Evolutionary conservation across 35 echinoderm and acorn worm species (phyloP).

Genomic region (Ophioderma brevispina): DNA sequence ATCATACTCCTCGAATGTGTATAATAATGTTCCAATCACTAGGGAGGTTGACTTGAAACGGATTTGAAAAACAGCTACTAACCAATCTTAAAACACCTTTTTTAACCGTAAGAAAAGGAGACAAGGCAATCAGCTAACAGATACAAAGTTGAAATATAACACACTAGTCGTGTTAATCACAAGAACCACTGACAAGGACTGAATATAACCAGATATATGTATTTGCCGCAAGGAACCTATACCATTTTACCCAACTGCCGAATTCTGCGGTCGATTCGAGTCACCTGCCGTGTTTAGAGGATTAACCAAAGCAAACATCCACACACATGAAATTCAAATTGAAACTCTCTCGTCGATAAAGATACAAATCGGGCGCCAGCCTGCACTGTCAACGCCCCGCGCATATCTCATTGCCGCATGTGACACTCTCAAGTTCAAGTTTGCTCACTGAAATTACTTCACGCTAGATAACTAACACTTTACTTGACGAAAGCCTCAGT

Average conservation of each 20-base stretch:
- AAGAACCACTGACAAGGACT: too few species aligned
- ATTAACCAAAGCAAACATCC: not conserved
- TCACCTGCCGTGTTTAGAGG: not conserved
- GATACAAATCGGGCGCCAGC: not conserved
- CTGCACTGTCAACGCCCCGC: not conserved
- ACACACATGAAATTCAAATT: not conserved
- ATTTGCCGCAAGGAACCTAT: not conserved
- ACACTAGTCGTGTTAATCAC: too few species aligned
- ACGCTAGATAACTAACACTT: not conserved
- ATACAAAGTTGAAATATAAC: too few species aligned
- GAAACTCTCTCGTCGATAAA: not conserved
- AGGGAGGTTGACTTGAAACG: too few species aligned
- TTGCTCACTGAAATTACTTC: not conserved
- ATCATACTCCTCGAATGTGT: too few species aligned
- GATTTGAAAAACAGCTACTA: too few species aligned
- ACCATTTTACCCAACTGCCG: not conserved
- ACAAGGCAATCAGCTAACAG: too few species aligned
- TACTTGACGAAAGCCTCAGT: too few species aligned
- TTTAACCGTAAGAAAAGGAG: too few species aligned
- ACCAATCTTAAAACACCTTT: too few species aligned
- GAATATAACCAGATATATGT: too few species aligned
- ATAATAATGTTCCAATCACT: too few species aligned
- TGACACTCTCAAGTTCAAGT: slow-evolving; percentile 1
- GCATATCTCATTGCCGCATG: not conserved
- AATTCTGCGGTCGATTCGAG: not conserved